These are phyloP conservation scores for Pilophorus perplexus DNA, from an alignment of 2,888 invertebrate genomes.

Conservation along the genomic window DNA sequence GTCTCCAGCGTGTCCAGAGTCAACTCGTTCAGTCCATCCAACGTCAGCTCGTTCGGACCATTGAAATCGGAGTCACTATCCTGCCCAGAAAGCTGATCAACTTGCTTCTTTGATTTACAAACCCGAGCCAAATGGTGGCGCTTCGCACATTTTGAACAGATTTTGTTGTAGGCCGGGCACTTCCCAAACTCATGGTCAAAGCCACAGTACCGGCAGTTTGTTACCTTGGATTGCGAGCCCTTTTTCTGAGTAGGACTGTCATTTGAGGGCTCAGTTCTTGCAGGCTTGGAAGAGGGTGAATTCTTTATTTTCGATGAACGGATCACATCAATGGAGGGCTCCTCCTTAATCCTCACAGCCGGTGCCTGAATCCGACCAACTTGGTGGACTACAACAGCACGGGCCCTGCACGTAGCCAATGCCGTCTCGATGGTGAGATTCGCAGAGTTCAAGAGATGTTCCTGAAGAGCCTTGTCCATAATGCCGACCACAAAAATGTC, in stretches of 20 bases:
- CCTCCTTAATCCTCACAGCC: background rate
- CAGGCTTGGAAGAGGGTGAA: background rate
- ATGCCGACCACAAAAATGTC: slow-evolving; percentile 24
- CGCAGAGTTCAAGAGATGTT: slow-evolving; percentile 3
- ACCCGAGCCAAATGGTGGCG: background rate
- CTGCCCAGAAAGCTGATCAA: background rate
- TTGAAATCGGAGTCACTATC: background rate
- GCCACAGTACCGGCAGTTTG: slow-evolving; percentile 10
- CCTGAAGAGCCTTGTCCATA: background rate
- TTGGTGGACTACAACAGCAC: background rate
- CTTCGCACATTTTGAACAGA: background rate
- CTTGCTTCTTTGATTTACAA: background rate
- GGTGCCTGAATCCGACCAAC: background rate
- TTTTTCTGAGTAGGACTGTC: background rate
- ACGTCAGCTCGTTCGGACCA: background rate
- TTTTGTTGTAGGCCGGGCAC: slow-evolving; percentile 26
- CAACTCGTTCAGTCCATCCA: too few species aligned
- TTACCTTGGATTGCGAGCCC: background rate
- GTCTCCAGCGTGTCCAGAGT: background rate
- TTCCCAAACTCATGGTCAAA: background rate
- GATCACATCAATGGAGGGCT: background rate
- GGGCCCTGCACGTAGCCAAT: background rate
- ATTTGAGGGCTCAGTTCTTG: too few species aligned
- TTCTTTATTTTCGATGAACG: background rate
- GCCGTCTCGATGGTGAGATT: background rate